Base-by-base conservation (phyloP, 2,888 invertebrate genomes). In the Phaedon cochleariae region DNA sequence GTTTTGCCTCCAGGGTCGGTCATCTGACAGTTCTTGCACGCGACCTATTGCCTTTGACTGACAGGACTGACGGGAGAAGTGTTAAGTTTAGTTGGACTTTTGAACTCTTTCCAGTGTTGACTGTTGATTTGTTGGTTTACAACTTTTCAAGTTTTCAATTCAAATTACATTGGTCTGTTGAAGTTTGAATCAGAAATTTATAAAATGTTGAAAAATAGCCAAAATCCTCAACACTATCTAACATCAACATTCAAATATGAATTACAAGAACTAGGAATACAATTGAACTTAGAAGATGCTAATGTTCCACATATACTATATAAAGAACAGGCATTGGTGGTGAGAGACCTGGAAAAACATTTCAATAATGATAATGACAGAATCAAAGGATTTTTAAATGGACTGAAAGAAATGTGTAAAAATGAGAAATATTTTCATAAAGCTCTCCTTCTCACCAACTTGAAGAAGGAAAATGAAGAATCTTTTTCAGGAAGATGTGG, bases 371-470 rank as follows among this genome's bases (percentile, higher is more conserved):
- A 69, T 2, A 22, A 59, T 21, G 71, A 73, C 5, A 88, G 87
- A 75, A 80, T 88, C n/a, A 79, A 85, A 1, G 86, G 86, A 52
- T 86, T 90, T 64, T 82, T 87, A 22, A 79, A 81, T 2, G 85
- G 86, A 1, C 81, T 89, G 12, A 83, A 84, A 67, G 68, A 68
- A 31, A 75, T 81, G 62, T 78, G 79, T 54, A 71, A 75, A 37
- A 77, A 81, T 51, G 78, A 80, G 48, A 72, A 76, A 15, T 67
- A 76, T 68, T 80, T 85, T 58, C 77, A 76, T 64, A 81, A 80
- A 70, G 78, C 80, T 6, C 70, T 85, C 26, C 68, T 77, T 18
- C 79, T 80, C 9, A 82, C 83, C 0, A 41, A 41, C 15, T 15
- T 41, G 41, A 41, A 41, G 6, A 41, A 41, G 17, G 67, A 70